Percentiles rank a stretch among this genome's conserved stretches.
phyloP scores from a whole-genome alignment of 2,888 invertebrate species.

The Smittia sp. region DNA sequence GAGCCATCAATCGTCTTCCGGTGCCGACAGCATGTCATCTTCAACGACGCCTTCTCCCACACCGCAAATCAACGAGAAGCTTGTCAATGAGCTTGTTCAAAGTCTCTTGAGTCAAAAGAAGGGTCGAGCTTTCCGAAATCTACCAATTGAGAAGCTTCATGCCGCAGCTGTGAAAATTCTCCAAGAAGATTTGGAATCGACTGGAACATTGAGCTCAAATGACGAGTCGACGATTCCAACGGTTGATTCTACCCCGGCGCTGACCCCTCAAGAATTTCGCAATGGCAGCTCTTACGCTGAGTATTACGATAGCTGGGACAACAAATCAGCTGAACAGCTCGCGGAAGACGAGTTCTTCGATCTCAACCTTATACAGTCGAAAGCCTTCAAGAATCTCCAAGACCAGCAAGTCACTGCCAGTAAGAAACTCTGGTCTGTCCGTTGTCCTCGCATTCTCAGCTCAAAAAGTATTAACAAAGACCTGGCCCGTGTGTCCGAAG shows the following conservation, averaged over 20 bases:
- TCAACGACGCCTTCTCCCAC: conserved; percentile 57
- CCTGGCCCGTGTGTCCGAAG: conserved; percentile 53
- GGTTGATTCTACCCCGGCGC: conserved; percentile 55
- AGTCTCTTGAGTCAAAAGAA: conserved; percentile 59
- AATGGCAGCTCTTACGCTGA: conserved; percentile 55
- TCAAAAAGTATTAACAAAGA: conserved; percentile 59
- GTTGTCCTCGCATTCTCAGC: conserved; percentile 63
- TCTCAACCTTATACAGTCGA: conserved; percentile 59
- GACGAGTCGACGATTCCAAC: conserved; percentile 50
- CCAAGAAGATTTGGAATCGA: conserved; percentile 58
- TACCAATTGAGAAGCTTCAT: conserved; percentile 60
- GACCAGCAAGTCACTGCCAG: conserved; percentile 53
- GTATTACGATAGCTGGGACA: conserved; percentile 59
- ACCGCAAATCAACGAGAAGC: conserved; percentile 56
- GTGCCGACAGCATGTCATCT: conserved; percentile 57
- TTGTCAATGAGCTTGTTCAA: conserved; percentile 60
- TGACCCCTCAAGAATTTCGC: conserved; percentile 55
- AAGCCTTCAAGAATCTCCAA: conserved; percentile 58
- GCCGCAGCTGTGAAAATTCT: conserved; percentile 59
- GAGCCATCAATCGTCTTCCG: conserved; percentile 53
- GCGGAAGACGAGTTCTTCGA: conserved; percentile 46
- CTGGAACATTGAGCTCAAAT: conserved; percentile 50
- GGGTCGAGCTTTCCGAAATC: conserved; percentile 56
- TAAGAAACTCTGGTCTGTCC: conserved; percentile 57
- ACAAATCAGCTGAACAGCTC: conserved; percentile 44